These are phyloP conservation scores for Oryzias melastigma DNA, from an alignment of 2,113 vertebrate genomes.

Conservation along the genomic window DNA sequence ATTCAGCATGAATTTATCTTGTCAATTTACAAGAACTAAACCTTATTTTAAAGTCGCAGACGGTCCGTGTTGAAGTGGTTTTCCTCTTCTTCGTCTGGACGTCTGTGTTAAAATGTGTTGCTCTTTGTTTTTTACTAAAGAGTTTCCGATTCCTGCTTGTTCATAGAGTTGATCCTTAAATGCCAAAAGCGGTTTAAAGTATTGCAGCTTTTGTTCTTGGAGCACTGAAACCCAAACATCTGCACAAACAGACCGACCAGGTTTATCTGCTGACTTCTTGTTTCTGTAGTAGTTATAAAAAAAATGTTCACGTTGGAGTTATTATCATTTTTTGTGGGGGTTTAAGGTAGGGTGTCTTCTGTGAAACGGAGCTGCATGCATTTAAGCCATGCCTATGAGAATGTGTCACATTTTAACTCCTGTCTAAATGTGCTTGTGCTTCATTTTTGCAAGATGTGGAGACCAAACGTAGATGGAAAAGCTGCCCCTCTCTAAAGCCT, in stretches of 20 bases:
- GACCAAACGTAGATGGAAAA: conserved; percentile 32
- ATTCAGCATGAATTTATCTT: conserved; percentile 16
- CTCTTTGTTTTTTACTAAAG: conserved; percentile 52
- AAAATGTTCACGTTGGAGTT: conserved; percentile 27
- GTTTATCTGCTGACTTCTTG: conserved; percentile 40
- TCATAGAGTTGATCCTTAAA: conserved; percentile 48
- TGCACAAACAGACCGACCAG: conserved; percentile 29
- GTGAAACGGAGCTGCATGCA: conserved; percentile 70
- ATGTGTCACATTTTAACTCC: conserved; percentile 56
- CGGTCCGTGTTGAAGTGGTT: conserved; percentile 40
- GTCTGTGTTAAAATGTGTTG: conserved; percentile 45
- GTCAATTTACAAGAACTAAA: conserved; percentile 18
- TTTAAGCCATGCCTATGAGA: conserved; percentile 61
- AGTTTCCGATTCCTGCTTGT: conserved; percentile 39
- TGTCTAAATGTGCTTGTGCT: conserved; percentile 66
- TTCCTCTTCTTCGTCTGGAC: conserved; percentile 41
- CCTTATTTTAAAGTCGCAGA: conserved; percentile 15
- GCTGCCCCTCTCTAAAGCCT: not conserved
- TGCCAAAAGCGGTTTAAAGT: conserved; percentile 40
- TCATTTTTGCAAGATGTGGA: conserved; percentile 54
- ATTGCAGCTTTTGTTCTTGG: conserved; percentile 51
- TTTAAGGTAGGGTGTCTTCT: conserved; percentile 51
- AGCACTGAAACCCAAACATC: conserved; percentile 42
- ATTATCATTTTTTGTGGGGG: conserved; percentile 8
- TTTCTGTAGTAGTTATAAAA: conserved; percentile 36